Evolutionary conservation across 2,797 vertebrate genomes (phyloP).

Genomic region (Decapterus maruadsi): DNA sequence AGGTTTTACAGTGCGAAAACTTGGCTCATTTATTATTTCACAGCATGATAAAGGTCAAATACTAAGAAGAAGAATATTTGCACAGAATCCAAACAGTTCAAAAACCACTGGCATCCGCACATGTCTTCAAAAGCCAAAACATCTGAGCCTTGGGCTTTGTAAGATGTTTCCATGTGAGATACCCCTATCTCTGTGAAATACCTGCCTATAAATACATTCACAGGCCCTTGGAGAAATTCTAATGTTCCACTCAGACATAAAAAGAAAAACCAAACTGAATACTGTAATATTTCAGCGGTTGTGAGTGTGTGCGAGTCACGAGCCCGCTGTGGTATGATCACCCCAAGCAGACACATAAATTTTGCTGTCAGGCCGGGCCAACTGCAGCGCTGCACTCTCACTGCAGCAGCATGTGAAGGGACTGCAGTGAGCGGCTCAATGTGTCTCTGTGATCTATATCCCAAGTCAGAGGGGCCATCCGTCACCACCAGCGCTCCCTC

Average conservation of each 20-base stretch:
- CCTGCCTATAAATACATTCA: slow-evolving; percentile 15
- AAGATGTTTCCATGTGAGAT: background rate
- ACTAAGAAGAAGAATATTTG: background rate
- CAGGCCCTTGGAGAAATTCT: background rate
- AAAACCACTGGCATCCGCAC: background rate
- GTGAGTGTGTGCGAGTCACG: slow-evolving; percentile 34
- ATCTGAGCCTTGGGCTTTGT: background rate
- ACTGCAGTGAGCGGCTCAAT: slow-evolving; percentile 45
- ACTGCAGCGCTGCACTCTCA: slow-evolving; percentile 27
- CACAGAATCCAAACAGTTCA: background rate
- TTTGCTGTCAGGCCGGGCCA: slow-evolving; percentile 30
- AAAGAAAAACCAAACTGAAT: slow-evolving; percentile 19
- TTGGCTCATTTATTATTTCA: background rate
- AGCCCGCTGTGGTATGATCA: slow-evolving; percentile 43
- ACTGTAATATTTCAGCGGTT: slow-evolving; percentile 20
- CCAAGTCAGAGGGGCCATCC: slow-evolving; percentile 55
- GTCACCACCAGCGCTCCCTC: slow-evolving; percentile 43
- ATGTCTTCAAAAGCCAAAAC: slow-evolving; percentile 1
- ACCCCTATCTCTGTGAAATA: slow-evolving; percentile 8
- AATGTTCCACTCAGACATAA: slow-evolving; percentile 28
- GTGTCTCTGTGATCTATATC: slow-evolving; percentile 51
- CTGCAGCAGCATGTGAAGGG: slow-evolving; percentile 62
- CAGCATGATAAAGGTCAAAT: background rate
- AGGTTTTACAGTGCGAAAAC: background rate
- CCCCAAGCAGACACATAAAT: slow-evolving; percentile 44